Evolutionary conservation across 2,113 vertebrate genomes (phyloP), one percentile per base, ranked within the genome.

Genomic region (Oreotragus oreotragus): DNA sequence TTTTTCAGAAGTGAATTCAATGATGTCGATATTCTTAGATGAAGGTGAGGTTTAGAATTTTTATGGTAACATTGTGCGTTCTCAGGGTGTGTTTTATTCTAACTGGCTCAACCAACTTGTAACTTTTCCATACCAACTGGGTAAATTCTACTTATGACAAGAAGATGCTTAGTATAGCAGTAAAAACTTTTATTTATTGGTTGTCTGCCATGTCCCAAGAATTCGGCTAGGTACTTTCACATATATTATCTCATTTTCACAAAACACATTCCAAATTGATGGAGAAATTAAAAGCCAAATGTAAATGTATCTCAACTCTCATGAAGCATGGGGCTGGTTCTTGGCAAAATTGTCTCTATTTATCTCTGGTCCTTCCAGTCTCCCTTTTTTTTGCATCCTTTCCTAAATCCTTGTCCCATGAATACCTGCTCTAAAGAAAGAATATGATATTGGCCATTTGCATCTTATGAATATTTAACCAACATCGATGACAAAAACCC

Each of bases 211-310:
- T 92, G 66, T 97, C 84, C 85, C 57, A 83, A 86, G 91, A 90
- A 96, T 89, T 94, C 49, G 0, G 77, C 33, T 90, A 96, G 90
- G 94, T 94, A 90, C 55, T 90, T 95, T 95, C 91, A 97, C 70
- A 95, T 96, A 95, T 27, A 83, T 97, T 96, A 98, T 84, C 91
- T 94, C 73, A 73, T 97, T 97, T 96, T 93, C 85, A 95, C 39
- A 94, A 96, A 97, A 92, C 55, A 76, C 55, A 73, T 57, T 91
- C 84, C 92, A 97, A 92, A 91, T 11, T 92, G 94, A 94, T 88
- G 60, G 45, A 90, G 57, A 96, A 97, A 97, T 97, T 93, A 94
- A 92, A 97, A 97, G 91, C 85, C 88, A 98, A 97, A 97, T 97
- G 92, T 92, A 96, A 95, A 92, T 97, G 91, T 66, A 60, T 83